Percentiles rank a stretch among this genome's conserved stretches.
Conservation (phyloP, 2,797 vertebrate genomes). For the Carcharodon carcharias region DNA sequence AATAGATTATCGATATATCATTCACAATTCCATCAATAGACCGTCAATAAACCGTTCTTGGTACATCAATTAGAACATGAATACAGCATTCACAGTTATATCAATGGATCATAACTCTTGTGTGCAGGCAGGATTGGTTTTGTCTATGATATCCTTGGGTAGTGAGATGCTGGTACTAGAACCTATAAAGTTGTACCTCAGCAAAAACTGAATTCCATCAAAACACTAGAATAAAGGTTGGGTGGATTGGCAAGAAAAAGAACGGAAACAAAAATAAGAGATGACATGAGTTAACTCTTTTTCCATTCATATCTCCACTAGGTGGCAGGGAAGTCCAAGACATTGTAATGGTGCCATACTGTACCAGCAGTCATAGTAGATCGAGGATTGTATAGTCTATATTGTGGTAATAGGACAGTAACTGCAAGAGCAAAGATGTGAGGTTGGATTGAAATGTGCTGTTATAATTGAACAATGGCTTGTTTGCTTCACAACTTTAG, state of each 20-base stretch:
- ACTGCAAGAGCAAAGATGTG: not conserved
- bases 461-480: not conserved
- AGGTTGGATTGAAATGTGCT: not conserved
- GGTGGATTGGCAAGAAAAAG: not conserved
- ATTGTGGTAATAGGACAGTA: not conserved
- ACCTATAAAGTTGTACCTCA: not conserved
- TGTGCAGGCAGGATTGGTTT: not conserved
- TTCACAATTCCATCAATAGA: too few species aligned
- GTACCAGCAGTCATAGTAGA: not conserved
- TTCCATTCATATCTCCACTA: not conserved
- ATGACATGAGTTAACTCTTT: not conserved
- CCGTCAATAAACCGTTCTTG: too few species aligned
- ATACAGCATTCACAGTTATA: too few species aligned
- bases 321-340: conserved; percentile 7
- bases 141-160: not conserved
- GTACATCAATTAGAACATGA: too few species aligned
- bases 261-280: not conserved
- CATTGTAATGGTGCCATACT: not conserved
- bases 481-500: not conserved
- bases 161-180: not conserved
- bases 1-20: too few species aligned
- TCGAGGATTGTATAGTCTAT: not conserved
- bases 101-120: too few species aligned
- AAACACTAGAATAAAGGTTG: not conserved
- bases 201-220: not conserved